Percentiles rank a stretch among this genome's conserved stretches.
These are phyloP conservation scores for Eurytoma californica DNA, from an alignment of 2,888 invertebrate genomes.

Conservation along the genomic window DNA sequence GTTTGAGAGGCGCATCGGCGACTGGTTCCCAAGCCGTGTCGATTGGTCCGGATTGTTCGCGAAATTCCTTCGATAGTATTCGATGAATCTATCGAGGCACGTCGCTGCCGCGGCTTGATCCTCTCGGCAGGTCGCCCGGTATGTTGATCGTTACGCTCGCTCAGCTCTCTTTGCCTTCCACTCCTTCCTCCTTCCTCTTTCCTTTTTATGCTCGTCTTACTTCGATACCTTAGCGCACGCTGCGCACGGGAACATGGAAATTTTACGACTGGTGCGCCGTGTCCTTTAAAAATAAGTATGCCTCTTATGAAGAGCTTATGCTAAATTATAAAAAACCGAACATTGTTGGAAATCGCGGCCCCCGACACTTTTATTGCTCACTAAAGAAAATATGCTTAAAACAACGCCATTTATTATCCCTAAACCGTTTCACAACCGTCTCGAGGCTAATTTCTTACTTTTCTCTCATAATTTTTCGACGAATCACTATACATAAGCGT, in stretches of 20 bases:
- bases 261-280: conserved; percentile 18
- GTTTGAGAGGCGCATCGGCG: conserved; percentile 69
- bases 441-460: background rate
- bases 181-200: conserved; percentile 15
- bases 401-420: conserved; percentile 25
- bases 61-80: conserved; percentile 75
- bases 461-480: background rate
- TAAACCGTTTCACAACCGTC: background rate
- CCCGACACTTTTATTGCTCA: conserved; percentile 25
- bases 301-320: conserved; percentile 13
- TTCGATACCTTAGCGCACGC: background rate
- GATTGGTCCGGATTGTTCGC: conserved; percentile 72
- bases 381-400: background rate
- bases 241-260: conserved; percentile 20
- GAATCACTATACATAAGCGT: background rate
- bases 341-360: background rate
- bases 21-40: conserved; percentile 71
- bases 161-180: conserved; percentile 20
- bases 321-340: conserved; percentile 25
- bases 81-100: conserved; percentile 75
- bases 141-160: conserved; percentile 66
- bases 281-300: conserved; percentile 10
- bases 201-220: conserved; percentile 5
- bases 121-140: conserved; percentile 62
- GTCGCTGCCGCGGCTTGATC: conserved; percentile 61